A percentile compares a stretch with the other conserved stretches of the same genome.
These are phyloP conservation scores for Chaetops frenatus DNA, from an alignment of 2,113 vertebrate species.

Conservation along the genomic window DNA sequence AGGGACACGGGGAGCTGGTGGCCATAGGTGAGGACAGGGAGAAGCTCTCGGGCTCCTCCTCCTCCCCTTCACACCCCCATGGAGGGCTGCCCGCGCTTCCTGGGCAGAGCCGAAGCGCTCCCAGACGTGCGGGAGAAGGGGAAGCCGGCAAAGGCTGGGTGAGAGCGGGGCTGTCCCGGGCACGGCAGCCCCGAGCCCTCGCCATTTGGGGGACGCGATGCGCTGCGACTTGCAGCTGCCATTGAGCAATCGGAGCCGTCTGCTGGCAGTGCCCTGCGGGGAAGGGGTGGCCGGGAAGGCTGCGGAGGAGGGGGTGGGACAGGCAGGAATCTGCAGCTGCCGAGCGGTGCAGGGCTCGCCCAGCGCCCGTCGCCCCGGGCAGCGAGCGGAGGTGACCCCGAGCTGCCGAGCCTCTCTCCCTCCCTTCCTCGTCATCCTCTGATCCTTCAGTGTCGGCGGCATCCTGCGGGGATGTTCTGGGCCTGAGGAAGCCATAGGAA, in stretches of 20 bases:
- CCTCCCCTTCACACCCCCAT: fast-evolving
- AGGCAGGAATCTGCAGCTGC: constrained; percentile 46
- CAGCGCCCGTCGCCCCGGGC: neutral
- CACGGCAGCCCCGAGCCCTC: neutral
- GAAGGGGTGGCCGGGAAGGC: neutral
- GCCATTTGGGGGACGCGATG: neutral
- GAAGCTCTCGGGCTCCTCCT: neutral
- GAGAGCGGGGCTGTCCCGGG: neutral
- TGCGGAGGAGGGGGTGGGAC: neutral
- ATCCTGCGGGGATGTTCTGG: fast-evolving
- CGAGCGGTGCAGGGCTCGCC: neutral
- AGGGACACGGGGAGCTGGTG: neutral
- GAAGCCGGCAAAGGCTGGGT: fast-evolving
- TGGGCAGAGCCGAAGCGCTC: neutral
- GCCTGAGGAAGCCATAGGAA: neutral
- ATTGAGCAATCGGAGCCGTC: neutral
- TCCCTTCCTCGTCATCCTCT: neutral
- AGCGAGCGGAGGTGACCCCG: neutral
- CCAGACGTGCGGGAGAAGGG: neutral
- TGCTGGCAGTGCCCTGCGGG: constrained; percentile 26
- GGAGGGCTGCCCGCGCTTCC: neutral
- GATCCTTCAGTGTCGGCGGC: neutral
- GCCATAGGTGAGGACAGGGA: neutral
- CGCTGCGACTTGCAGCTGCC: neutral
- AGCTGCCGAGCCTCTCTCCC: neutral